A percentile compares a stretch with the other conserved stretches of the same genome.
Conservation (phyloP, 2,113 vertebrate species). For the Ailurus styani region DNA sequence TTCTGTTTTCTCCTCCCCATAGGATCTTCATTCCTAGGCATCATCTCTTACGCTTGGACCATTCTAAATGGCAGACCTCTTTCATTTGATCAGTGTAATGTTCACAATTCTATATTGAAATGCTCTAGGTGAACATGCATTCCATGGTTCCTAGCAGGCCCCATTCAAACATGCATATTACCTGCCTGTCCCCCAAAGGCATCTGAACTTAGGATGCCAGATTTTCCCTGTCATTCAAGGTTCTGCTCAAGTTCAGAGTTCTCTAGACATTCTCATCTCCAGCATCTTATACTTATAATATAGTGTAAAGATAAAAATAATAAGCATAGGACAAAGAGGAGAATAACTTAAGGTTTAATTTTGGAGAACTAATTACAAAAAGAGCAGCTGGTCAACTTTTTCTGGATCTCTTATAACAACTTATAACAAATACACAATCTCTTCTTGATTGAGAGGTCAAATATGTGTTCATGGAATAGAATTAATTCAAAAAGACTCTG, state of each 20-base stretch:
- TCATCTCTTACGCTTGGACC: background rate
- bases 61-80: background rate
- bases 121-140: background rate
- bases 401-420: background rate
- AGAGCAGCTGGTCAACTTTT: background rate
- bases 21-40: background rate
- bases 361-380: slow-evolving; percentile 29
- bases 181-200: background rate
- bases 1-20: background rate
- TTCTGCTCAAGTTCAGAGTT: background rate
- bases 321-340: background rate
- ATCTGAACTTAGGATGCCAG: background rate
- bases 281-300: background rate
- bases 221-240: background rate
- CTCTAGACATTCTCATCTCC: background rate
- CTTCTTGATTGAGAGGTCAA: slow-evolving; percentile 51
- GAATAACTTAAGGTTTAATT: background rate
- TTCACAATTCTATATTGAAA: background rate
- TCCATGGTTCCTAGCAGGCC: background rate
- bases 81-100: background rate
- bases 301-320: slow-evolving; percentile 29
- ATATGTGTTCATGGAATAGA: background rate
- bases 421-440: slow-evolving; percentile 21
- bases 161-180: background rate
- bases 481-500: slow-evolving; percentile 44